Evolutionary conservation across 2,113 vertebrate species (phyloP), one percentile per base, ranked within the genome.

Genomic region (Sphyrna mokarran): DNA sequence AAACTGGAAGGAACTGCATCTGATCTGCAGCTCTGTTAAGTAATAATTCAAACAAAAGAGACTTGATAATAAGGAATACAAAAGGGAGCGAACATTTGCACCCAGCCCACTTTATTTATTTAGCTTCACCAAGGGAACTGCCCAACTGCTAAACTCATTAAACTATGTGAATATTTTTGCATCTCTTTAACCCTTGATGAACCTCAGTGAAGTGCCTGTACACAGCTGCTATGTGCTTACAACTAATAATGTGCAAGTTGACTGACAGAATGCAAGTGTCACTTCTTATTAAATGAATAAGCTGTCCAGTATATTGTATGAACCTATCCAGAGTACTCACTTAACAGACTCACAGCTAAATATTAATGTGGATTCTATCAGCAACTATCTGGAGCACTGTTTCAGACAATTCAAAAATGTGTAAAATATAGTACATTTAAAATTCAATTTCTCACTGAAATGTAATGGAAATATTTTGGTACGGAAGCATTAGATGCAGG

Each of bases 151-250:
- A 72, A 72, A 95, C 68, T 76, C 94, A 95, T 95, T 95, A 95
- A 69, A 72, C 94, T 8, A 95, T 95, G 94, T 72, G 94, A 95
- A 95, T 95, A 95, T 95, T 95, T 95, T 95, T 95, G 94, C 94
- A 95, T 95, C 94, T 95, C 94, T 95, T 95, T 95, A 95, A 95
- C 94, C 94, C 69, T 13, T 16, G 58, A 16, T 95, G 94, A 76
- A 95, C 94, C 48, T 95, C 26, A 29, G 10, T 54, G 43, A 95
- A 76, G 94, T 95, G 94, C 13, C 68, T 72, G 68, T 95, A 54
- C 94, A 95, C 94, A 76, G 94, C 68, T 72, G 94, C 26, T 72
- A 72, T 95, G 69, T 33, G 68, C 69, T 70, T 95, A 95, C 94
- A 95, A 95, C 69, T 95, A 29, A 95, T 72, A 95, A 76, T 95